These are phyloP conservation scores for Acinonyx jubatus DNA, from an alignment of 2,113 vertebrate species.

Conservation along the genomic window DNA sequence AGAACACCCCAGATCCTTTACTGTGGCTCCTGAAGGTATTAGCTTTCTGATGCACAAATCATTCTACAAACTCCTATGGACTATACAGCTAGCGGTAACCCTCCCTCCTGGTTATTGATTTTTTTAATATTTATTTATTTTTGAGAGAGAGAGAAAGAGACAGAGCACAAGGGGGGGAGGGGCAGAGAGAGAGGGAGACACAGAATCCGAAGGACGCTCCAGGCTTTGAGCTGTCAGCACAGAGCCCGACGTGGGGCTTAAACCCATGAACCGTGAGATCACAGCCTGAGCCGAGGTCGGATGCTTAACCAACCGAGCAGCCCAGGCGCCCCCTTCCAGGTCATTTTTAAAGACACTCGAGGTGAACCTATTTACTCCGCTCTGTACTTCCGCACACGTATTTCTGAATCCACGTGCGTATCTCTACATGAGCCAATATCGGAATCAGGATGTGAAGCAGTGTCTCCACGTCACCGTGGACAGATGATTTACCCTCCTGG, in stretches of 20 bases:
- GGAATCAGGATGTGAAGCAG: not conserved
- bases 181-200: too few species aligned
- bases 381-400: not conserved
- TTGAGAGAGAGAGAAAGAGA: too few species aligned
- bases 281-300: too few species aligned
- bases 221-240: too few species aligned
- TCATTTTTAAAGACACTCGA: not conserved
- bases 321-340: too few species aligned
- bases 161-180: too few species aligned
- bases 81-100: rapidly evolving
- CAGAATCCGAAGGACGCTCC: too few species aligned
- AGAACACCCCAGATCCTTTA: not conserved
- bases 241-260: too few species aligned
- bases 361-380: rapidly evolving
- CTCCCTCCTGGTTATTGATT: too few species aligned
- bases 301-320: too few species aligned
- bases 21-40: rapidly evolving
- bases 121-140: too few species aligned
- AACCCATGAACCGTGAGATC: too few species aligned
- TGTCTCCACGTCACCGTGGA: not conserved
- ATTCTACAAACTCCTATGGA: not conserved
- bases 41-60: rapidly evolving
- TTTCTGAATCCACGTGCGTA: not conserved
- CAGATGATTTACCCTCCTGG: not conserved
- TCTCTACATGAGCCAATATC: not conserved